Conservation (phyloP, 1,140 invertebrate genomes). For the Periplaneta americana region DNA sequence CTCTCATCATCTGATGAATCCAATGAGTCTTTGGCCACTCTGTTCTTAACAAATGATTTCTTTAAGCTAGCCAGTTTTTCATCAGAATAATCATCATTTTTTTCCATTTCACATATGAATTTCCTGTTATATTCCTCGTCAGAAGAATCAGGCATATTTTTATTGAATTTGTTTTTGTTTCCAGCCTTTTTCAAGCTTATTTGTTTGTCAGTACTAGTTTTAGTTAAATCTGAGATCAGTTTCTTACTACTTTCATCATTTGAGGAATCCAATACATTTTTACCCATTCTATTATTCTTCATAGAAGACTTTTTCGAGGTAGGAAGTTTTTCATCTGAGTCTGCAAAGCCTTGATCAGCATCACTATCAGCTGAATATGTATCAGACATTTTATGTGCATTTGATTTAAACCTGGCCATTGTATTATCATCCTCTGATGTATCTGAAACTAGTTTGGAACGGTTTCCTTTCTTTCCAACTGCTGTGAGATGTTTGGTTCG, state of each 20-base stretch:
- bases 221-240: neutral
- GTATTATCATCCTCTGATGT: conserved; percentile 46
- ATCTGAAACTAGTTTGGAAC: conserved; percentile 42
- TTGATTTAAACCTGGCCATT: conserved; percentile 23
- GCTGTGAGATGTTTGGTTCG: neutral
- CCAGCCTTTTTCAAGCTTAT: neutral
- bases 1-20: conserved; percentile 15
- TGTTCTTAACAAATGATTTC: conserved; percentile 9
- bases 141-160: conserved; percentile 4
- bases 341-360: conserved; percentile 47
- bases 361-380: conserved; percentile 40
- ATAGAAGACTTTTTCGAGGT: conserved; percentile 24
- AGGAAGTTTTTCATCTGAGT: conserved; percentile 42
- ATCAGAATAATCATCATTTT: conserved; percentile 5
- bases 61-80: conserved; percentile 8
- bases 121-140: conserved; percentile 9
- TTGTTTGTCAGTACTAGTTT: neutral
- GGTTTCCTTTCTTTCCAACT: conserved; percentile 5
- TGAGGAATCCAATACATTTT: neutral
- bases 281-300: neutral
- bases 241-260: neutral
- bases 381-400: conserved; percentile 30
- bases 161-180: conserved; percentile 6
- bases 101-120: neutral
- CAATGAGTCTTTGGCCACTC: neutral